phyloP scores from a whole-genome alignment of 2,888 invertebrate species.

The Pocota personata region DNA sequence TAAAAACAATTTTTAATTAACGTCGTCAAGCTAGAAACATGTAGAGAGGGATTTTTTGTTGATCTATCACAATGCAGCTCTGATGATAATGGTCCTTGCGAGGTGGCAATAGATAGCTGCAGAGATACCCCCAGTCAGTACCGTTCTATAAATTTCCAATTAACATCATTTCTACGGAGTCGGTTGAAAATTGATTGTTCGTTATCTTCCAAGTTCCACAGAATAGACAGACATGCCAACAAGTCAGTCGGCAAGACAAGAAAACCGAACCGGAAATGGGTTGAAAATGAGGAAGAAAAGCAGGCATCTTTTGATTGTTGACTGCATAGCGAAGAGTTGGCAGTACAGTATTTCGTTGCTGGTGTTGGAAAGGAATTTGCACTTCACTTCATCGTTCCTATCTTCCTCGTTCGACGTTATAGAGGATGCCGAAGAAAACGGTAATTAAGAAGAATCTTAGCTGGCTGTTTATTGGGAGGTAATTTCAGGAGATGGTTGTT shows the following conservation, averaged over 20 bases:
- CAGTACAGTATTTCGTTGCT: background rate
- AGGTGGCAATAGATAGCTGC: constrained; percentile 12
- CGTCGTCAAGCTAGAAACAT: background rate
- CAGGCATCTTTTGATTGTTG: background rate
- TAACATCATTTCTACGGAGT: constrained; percentile 39
- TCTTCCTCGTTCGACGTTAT: background rate
- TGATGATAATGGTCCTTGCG: constrained; percentile 1
- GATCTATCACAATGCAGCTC: constrained; percentile 34
- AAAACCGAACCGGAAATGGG: constrained; percentile 20
- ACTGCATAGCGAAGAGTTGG: background rate
- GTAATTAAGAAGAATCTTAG: constrained; percentile 12
- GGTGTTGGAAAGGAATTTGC: constrained; percentile 18
- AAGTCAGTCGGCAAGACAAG: constrained; percentile 10
- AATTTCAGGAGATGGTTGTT: background rate
- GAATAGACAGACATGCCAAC: constrained; percentile 16
- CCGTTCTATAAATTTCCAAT: constrained; percentile 38
- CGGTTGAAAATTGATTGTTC: constrained; percentile 56
- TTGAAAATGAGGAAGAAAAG: background rate
- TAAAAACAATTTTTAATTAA: constrained; percentile 37
- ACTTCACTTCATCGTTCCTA: background rate
- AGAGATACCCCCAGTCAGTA: background rate
- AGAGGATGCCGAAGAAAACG: background rate
- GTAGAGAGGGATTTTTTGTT: background rate
- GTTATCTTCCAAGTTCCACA: constrained; percentile 35
- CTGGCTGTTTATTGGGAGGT: background rate